Conservation (phyloP, 2,888 invertebrate genomes). For the Metellina segmentata region DNA sequence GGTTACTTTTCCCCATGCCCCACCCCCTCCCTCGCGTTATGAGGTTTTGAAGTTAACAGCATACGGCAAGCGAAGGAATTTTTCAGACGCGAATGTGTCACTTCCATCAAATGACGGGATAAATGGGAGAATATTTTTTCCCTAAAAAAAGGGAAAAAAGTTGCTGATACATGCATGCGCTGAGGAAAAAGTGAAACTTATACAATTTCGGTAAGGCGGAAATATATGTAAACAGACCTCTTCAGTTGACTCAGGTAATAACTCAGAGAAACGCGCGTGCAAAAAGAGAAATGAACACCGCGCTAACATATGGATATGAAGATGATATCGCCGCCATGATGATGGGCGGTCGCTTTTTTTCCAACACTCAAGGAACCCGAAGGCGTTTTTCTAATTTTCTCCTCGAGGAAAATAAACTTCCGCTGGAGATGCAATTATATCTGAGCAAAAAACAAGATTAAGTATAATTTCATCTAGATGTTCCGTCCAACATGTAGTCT, state of each 20-base stretch:
- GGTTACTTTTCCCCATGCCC: not conserved
- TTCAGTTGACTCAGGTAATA: slow-evolving; percentile 9
- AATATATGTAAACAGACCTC: not conserved
- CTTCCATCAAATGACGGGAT: slow-evolving; percentile 39
- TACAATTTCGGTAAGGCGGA: not conserved
- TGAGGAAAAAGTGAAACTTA: too few species aligned
- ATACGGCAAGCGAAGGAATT: slow-evolving; percentile 56
- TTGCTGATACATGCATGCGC: too few species aligned
- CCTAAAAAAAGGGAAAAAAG: too few species aligned
- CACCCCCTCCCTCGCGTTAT: not conserved
- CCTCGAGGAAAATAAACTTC: too few species aligned
- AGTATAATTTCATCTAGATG: too few species aligned
- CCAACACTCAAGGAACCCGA: not conserved
- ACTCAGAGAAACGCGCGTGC: not conserved
- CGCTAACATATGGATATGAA: not conserved
- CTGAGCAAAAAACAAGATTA: too few species aligned
- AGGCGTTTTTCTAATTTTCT: too few species aligned
- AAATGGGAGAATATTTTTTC: slow-evolving; percentile 32
- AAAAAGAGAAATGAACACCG: not conserved
- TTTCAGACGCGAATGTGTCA: slow-evolving; percentile 53
- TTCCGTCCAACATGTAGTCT: too few species aligned
- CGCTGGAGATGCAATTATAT: too few species aligned
- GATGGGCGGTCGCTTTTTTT: not conserved
- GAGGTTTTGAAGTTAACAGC: slow-evolving; percentile 62
- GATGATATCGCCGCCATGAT: not conserved